Evolutionary conservation across 2,113 vertebrate genomes (phyloP), one percentile per base, ranked within the genome.

Genomic region (Dunckerocampus dactyliophorus): DNA sequence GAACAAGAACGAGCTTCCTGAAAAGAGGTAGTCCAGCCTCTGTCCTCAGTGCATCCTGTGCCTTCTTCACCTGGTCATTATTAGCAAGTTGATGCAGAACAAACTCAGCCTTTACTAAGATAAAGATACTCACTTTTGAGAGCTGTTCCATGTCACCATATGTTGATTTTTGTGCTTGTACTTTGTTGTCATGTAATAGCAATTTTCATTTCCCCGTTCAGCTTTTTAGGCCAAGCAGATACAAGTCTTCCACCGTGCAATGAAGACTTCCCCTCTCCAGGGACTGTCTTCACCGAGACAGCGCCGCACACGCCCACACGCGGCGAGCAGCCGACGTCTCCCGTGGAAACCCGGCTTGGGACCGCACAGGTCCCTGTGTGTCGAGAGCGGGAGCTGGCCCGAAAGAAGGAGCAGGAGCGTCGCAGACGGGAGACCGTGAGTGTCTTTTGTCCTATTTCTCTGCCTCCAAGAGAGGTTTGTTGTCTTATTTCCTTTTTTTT

Each of bases 371-470:
- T 48, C 0, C 14, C 20, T 21, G 57, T 90, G 71, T 76, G 85
- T 31, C 74, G 74, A 68, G 90, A 93, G 9, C 86, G 92, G 20
- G 89, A 91, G 64, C 69, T 93, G 84, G 95, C 95, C 9, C 93
- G 92, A 47, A 91, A 84, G 73, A 91, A 79, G 74, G 96, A 95
- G 63, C 95, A 98, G 65, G 95, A 97, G 46, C 92, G 93, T 11
- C 92, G 96, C 50, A 83, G 92, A 31, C 92, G 85, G 77, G 91
- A 94, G 82, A 92, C 89, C 45, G 95, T 98, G 83, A 94, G 95
- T 93, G 11, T 15, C 19, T 11, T 8, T 34, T 34, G 4, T 34
- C 14, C 37, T 1, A 1, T 1, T 17, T 53, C n/a, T 16, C 7
- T 43, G 12, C 14, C 31, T 8, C 7, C 31, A 34, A 34, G 31